Percentiles rank a stretch among this genome's conserved stretches.
These are phyloP conservation scores for Cheilosia soror DNA, from an alignment of 2,888 invertebrate genomes.

Conservation along the genomic window DNA sequence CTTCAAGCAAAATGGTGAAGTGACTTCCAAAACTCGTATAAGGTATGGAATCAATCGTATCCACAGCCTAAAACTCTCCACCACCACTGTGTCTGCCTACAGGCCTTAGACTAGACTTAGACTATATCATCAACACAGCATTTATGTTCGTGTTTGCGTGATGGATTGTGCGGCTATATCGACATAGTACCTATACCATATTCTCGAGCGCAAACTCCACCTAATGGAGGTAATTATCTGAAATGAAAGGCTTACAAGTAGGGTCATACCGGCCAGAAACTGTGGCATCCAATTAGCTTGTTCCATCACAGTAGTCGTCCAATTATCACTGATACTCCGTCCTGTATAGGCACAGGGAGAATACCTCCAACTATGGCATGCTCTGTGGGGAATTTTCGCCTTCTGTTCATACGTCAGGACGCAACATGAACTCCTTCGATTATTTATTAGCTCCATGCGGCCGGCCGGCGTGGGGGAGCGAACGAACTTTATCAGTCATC, in stretches of 20 bases:
- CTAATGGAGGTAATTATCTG: slow-evolving; percentile 51
- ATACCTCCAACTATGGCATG: slow-evolving; percentile 27
- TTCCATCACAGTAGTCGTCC: slow-evolving; percentile 41
- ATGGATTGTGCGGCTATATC: slow-evolving; percentile 26
- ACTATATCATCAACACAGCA: too few relatives aligned
- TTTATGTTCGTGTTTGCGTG: slow-evolving; percentile 48
- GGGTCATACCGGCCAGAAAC: slow-evolving; percentile 29
- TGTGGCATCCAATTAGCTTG: slow-evolving; percentile 60
- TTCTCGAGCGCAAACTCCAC: slow-evolving; percentile 21
- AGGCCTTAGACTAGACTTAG: too few relatives aligned
- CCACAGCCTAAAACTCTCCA: neutral
- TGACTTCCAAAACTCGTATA: too few relatives aligned
- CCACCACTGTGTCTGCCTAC: slow-evolving; percentile 37
- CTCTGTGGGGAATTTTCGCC: slow-evolving; percentile 38
- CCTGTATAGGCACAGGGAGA: too few relatives aligned
- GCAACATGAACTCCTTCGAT: slow-evolving; percentile 39
- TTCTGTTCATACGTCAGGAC: slow-evolving; percentile 44
- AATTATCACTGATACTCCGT: slow-evolving; percentile 14
- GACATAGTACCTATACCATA: neutral
- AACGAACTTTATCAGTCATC: slow-evolving; percentile 50
- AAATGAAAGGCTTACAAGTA: slow-evolving; percentile 3
- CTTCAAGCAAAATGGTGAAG: too few relatives aligned
- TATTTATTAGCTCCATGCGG: slow-evolving; percentile 52
- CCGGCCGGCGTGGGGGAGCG: slow-evolving; percentile 44
- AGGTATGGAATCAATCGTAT: too few relatives aligned